Conservation (phyloP, 2,113 vertebrate species). For the Cyanoliseus patagonus region DNA sequence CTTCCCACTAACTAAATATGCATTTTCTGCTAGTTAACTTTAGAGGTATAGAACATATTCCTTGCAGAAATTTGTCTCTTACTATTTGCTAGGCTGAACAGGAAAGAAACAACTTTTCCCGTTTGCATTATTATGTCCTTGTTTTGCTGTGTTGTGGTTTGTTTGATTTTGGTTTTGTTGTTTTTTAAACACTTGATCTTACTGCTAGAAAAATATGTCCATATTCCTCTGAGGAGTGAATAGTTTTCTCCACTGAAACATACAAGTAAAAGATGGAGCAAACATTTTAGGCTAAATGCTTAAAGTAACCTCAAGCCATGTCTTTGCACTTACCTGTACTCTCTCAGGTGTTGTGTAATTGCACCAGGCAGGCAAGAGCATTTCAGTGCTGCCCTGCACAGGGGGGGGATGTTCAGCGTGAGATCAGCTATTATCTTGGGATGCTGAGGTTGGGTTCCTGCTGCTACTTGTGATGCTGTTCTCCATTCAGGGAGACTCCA, state of each 20-base stretch:
- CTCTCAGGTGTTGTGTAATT: background rate
- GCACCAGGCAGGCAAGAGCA: background rate
- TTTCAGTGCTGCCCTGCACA: background rate
- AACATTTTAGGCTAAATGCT: background rate
- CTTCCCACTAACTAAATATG: slow-evolving; percentile 27
- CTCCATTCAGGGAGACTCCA: background rate
- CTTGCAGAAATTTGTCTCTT: background rate
- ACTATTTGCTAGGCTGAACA: background rate
- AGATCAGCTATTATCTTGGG: background rate
- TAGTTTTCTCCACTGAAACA: background rate
- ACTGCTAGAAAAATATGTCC: background rate
- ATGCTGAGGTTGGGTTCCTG: background rate
- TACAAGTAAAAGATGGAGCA: background rate
- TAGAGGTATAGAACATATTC: background rate
- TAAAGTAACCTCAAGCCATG: background rate
- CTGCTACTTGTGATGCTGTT: background rate
- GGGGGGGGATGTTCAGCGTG: background rate
- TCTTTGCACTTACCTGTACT: background rate
- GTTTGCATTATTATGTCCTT: background rate
- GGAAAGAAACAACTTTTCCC: background rate
- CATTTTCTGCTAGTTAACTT: slow-evolving; percentile 49
- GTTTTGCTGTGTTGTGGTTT: background rate
- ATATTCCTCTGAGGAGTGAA: background rate
- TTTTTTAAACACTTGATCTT: background rate
- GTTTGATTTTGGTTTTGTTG: background rate